Conservation (phyloP, 2,888 invertebrate genomes). For the Coecobrya sp. region DNA sequence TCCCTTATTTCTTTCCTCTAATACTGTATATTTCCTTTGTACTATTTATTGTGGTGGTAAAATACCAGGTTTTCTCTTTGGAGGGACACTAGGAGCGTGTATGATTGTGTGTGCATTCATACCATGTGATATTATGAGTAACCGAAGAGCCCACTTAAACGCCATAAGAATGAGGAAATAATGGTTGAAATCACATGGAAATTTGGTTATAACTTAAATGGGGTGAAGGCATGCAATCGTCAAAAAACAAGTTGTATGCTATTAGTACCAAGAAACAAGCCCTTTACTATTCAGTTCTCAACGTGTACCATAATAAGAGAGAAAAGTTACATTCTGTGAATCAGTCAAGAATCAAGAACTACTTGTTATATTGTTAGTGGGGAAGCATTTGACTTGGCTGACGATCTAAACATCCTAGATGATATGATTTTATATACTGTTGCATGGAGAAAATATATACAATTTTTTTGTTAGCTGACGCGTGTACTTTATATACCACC, state of each 20-base stretch:
- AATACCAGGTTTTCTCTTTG: neutral
- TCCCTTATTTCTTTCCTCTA: neutral
- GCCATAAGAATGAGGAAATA: constrained; percentile 72
- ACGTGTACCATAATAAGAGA: neutral
- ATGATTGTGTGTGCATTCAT: no score
- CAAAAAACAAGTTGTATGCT: constrained; percentile 15
- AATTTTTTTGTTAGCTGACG: neutral
- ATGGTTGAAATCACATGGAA: constrained; percentile 77
- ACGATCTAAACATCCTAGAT: constrained; percentile 36
- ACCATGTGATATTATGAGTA: constrained; percentile 25
- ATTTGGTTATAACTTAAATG: constrained; percentile 70
- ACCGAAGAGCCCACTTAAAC: constrained; percentile 67
- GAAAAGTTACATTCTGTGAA: constrained; percentile 36
- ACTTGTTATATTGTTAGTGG: neutral
- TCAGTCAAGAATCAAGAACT: constrained; percentile 12
- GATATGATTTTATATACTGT: neutral
- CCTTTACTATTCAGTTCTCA: neutral
- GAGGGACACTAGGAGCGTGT: neutral
- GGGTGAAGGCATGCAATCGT: constrained; percentile 67
- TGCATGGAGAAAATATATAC: neutral
- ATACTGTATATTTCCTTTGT: neutral
- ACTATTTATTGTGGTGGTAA: constrained; percentile 2
- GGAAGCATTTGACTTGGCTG: constrained; percentile 18
- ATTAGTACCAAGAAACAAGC: neutral
- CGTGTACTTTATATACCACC: no score